Evolutionary conservation across 2,888 invertebrate species (phyloP), one percentile per base, ranked within the genome.

Genomic region (Drosophila bunnanda): DNA sequence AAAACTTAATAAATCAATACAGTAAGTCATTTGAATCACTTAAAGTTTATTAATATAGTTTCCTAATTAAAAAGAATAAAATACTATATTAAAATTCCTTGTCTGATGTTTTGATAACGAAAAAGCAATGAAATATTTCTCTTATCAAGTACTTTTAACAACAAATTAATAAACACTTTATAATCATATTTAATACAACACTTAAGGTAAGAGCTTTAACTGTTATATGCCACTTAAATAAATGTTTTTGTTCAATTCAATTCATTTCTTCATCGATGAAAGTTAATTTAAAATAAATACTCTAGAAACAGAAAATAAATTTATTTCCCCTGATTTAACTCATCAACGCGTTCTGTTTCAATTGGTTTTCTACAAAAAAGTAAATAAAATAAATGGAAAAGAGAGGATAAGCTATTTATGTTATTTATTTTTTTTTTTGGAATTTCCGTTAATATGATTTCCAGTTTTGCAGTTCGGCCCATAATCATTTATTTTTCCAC

Each of bases 401-500:
- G 39, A 13, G n/a, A 32, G 22, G 28, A 72, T 57, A 64, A 32
- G 43, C 32, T 28, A 52, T 70, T 60, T 67, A 43, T 36, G 46
- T 36, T 30, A 3, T 32, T 52, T 44, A 61, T 60, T 60, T 25
- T 25, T 43, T 13, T 56, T 38, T 43, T 43, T 41, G 38, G 38
- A 17, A 53, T 54, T 43, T 32, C 48, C 36, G 46, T 62, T 34
- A 17, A 71, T 57, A 54, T 71, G 30, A 60, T 60, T 56, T 56
- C 17, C 50, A 20, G 15, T 13, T 38, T 54, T 53, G n/a, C 30
- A 38, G 53, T 22, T 61, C 43, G 60, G 54, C 66, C 43, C 61
- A 53, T 57, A 56, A 66, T 74, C 67, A 67, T 74, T 74, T 75
- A 64, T 75, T 75, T 69, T 60, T 48, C 60, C 69, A 64, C 68